A percentile compares a stretch with the other conserved stretches of the same genome.
Evolutionary conservation across 2,797 vertebrate species (phyloP).

Genomic region (Garrulus glandarius): DNA sequence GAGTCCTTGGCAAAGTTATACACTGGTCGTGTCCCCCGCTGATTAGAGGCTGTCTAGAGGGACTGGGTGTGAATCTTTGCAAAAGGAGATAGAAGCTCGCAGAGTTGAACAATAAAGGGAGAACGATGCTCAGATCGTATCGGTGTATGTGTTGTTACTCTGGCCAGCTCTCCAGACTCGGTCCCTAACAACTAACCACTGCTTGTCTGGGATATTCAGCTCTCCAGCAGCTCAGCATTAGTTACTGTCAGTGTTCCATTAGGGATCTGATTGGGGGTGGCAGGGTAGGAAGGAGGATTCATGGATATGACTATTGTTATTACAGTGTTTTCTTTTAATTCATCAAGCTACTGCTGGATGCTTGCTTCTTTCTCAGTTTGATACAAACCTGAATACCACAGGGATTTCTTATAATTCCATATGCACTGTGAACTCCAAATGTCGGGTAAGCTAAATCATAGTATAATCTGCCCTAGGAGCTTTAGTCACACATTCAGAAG

Average conservation of each 20-base stretch:
- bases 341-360: neutral
- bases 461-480: neutral
- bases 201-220: neutral
- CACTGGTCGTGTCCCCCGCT: no score
- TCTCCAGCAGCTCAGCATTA: neutral
- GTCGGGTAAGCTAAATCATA: neutral
- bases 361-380: neutral
- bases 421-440: neutral
- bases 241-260: neutral
- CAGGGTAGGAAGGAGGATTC: neutral
- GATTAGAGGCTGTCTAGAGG: no score
- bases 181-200: no score
- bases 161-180: no score
- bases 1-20: no score
- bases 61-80: no score
- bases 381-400: neutral
- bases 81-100: no score
- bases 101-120: no score
- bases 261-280: rapidly evolving
- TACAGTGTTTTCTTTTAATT: neutral
- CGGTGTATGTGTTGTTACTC: no score
- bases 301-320: neutral
- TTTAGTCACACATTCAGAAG: neutral
- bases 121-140: no score
- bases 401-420: neutral